A percentile compares a stretch with the other conserved stretches of the same genome.
Conservation (phyloP, 2,888 invertebrate genomes). For the Diabrotica balteata region DNA sequence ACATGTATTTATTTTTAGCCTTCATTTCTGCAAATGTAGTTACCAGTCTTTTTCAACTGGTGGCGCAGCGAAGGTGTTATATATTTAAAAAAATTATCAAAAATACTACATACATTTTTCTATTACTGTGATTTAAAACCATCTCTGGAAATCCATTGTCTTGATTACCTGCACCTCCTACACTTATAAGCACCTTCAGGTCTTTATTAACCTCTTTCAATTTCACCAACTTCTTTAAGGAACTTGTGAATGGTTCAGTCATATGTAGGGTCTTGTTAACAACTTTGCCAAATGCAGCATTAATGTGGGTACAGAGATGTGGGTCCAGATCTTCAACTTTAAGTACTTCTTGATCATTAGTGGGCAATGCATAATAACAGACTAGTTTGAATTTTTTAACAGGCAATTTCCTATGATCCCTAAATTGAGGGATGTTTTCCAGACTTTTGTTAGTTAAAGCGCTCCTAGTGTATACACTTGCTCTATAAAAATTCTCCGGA, state of each 20-base stretch:
- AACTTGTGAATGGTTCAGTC: constrained; percentile 55
- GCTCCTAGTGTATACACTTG: constrained; percentile 45
- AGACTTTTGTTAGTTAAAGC: constrained; percentile 3
- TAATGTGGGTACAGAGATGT: constrained; percentile 82
- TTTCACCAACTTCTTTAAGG: constrained; percentile 47
- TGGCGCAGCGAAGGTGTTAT: too few relatives aligned
- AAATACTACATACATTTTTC: constrained; percentile 63
- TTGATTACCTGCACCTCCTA: constrained; percentile 70
- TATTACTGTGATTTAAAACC: constrained; percentile 73
- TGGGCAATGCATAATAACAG: constrained; percentile 75
- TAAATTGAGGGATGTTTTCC: constrained; percentile 20
- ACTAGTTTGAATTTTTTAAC: constrained; percentile 58
- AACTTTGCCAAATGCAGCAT: constrained; percentile 76
- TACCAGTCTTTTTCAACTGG: too few relatives aligned
- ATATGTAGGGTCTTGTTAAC: constrained; percentile 68
- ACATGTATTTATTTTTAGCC: too few relatives aligned
- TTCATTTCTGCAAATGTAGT: too few relatives aligned
- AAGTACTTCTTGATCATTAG: constrained; percentile 38
- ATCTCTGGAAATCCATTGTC: constrained; percentile 72
- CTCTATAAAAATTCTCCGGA: constrained; percentile 46
- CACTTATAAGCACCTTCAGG: constrained; percentile 79
- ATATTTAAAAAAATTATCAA: too few relatives aligned
- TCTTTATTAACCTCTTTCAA: constrained; percentile 69
- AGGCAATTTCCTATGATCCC: constrained; percentile 23
- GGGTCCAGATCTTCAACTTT: constrained; percentile 66